Base-by-base conservation (phyloP, 37 sponge, comb jelly and placozoan genomes). In the Cliona cf. orientalis region DNA sequence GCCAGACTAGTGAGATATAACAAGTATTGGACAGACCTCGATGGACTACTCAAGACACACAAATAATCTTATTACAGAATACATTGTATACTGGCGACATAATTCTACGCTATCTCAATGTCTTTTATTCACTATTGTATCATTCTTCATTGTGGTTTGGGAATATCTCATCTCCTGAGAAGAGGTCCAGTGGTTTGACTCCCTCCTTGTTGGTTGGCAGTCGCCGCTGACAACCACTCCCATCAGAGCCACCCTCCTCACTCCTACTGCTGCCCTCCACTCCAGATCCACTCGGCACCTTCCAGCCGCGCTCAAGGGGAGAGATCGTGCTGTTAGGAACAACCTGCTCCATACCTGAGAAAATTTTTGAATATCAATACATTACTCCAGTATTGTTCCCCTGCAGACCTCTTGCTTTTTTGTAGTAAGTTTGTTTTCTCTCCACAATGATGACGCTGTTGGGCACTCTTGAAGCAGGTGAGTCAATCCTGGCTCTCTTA, bases 131-230 rank as follows among this genome's bases (percentile, higher is more conserved):
- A 66, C 23, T 66, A 21, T 28, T 2, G 14, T 28, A 40, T 42
- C 31, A 83, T 33, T 85, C 69, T 56, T 88, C 89, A 23, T 76
- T 63, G 7, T 72, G 60, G 42, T 42, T 26, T 25, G 88, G 84
- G 83, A 89, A 89, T 58, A 89, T 89, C 19, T 89, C 84, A 55
- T 82, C 66, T 0, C 78, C 89, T n/a, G 32, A 33, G 56, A 89
- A 89, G 32, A 89, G 44, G 3, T 89, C 79, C 25, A 89, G 76
- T 31, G 39, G 55, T 69, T 83, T 77, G 0, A 65, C 49, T 72
- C 34, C 55, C 25, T 74, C 81, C 2, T 38, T 75, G 41, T 45
- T 66, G n/a, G 29, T 46, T 25, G 85, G 65, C 3, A 84, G 58
- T 0, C 63, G 49, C 46, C 40, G 42, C 37, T 12, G 60, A 59